A percentile compares a stretch with the other conserved stretches of the same genome.
Conservation (phyloP, 1,140 invertebrate genomes). For the Eupristina koningsbergeri region DNA sequence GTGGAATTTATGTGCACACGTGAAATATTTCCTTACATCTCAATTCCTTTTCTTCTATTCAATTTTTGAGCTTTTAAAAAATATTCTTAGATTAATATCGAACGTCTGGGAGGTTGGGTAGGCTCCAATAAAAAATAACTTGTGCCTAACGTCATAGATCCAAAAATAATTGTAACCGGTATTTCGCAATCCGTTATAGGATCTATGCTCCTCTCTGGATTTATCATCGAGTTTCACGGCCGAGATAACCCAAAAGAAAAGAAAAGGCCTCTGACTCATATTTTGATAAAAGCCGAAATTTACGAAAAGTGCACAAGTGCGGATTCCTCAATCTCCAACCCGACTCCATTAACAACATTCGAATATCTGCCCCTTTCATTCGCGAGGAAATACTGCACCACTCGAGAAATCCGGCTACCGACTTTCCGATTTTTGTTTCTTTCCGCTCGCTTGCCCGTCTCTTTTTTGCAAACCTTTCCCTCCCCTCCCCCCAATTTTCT, state of each 20-base stretch:
- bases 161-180: background rate
- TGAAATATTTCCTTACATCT: too few relatives aligned
- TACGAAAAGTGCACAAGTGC: conserved; percentile 20
- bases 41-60: too few relatives aligned
- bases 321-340: conserved; percentile 25
- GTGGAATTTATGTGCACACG: too few relatives aligned
- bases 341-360: conserved; percentile 27
- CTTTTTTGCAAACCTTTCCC: background rate
- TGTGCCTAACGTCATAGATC: background rate
- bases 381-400: conserved; percentile 31
- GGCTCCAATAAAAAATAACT: background rate
- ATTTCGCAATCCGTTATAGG: background rate
- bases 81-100: too few relatives aligned
- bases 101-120: background rate
- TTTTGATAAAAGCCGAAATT: conserved; percentile 52
- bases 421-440: conserved; percentile 9
- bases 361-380: background rate
- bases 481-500: background rate
- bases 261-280: too few relatives aligned
- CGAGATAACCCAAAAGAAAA: conserved; percentile 43
- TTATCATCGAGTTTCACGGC: background rate
- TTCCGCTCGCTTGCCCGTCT: background rate
- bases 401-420: conserved; percentile 22
- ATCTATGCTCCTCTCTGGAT: background rate
- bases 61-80: too few relatives aligned